Evolutionary conservation across 2,888 invertebrate genomes (phyloP), one percentile per base, ranked within the genome.

Genomic region (Aporophyla lueneburgensis): DNA sequence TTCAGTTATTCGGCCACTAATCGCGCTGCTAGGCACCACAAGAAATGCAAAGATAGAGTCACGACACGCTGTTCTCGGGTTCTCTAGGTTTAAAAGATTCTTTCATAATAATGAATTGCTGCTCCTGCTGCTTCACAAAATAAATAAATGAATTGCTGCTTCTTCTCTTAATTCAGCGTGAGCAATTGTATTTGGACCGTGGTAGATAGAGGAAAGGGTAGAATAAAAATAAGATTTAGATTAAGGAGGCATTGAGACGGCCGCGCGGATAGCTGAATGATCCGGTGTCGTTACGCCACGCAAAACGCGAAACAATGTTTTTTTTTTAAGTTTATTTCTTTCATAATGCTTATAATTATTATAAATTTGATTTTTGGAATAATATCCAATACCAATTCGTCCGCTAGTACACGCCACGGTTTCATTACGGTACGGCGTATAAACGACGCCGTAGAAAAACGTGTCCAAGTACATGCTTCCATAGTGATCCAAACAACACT

Each of bases 1-100:
- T 62, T 72, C 14, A 67, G 72, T 70, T 56, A 51, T 67, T 78
- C 71, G 58, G 46, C 40, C 71, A n/a, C 40, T 66, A 66, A 65
- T 70, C 70, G 65, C 14, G 27, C 49, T 53, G 24, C 62, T 67
- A 14, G 27, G 54, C n/a, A 24, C 61, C 9, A 12, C 33, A 67
- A 46, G 53, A 21, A 40, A 58, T 21, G 19, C 12, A 33, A 14
- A 46, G 19, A 62, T 67, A 33, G 51, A 62, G 62, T 10, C 67
- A 68, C 33, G 19, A 61, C 43, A 12, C 43, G 43, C 16, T 3
- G 43, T 10, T 58, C 43, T 10, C 14, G 1, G 67, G 67, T 78
- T 62, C 79, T 19, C 24, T 71, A 66, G 21, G 49, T 77, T 61
- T 65, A 27, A 7, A 9, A 43, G 49, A 49, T 27, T 24, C 16